Conservation (phyloP, 2,888 invertebrate species). For the Clanis bilineata region DNA sequence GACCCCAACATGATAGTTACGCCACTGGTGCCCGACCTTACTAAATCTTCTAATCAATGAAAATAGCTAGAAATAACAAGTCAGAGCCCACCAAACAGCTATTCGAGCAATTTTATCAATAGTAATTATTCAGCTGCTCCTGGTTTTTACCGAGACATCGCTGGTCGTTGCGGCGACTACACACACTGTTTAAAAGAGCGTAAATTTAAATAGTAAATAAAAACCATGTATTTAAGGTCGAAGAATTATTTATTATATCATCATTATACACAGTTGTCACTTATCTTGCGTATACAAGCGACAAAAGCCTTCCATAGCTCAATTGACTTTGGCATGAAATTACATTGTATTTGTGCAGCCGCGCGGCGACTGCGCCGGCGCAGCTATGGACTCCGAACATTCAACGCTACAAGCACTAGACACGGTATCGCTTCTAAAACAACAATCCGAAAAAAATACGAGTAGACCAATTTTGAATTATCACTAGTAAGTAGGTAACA, state of each 20-base stretch:
- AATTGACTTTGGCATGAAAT: conserved; percentile 82
- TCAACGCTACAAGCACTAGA: conserved; percentile 16
- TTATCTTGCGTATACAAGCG: conserved; percentile 78
- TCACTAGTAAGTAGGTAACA: conserved; percentile 13
- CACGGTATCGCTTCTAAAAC: conserved; percentile 3
- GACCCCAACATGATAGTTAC: no score
- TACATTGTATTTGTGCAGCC: conserved; percentile 72
- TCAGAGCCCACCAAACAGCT: no score
- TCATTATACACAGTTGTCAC: conserved; percentile 78
- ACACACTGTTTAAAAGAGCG: no score
- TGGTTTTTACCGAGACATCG: no score
- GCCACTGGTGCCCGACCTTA: no score
- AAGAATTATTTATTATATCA: conserved; percentile 77
- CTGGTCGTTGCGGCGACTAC: no score
- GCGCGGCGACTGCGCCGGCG: conserved; percentile 5
- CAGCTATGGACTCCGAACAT: conserved; percentile 4
- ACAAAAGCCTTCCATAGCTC: conserved; percentile 78
- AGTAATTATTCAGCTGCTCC: no score
- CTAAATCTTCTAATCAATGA: no score
- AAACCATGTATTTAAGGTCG: conserved; percentile 52
- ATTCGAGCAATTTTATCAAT: no score
- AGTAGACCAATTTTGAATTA: conserved; percentile 12
- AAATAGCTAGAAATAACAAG: no score
- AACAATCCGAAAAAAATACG: conserved; percentile 1
- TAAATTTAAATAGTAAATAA: conserved; percentile 25